These are phyloP conservation scores for Tipula helvola DNA, from an alignment of 2,888 invertebrate species.

Conservation along the genomic window DNA sequence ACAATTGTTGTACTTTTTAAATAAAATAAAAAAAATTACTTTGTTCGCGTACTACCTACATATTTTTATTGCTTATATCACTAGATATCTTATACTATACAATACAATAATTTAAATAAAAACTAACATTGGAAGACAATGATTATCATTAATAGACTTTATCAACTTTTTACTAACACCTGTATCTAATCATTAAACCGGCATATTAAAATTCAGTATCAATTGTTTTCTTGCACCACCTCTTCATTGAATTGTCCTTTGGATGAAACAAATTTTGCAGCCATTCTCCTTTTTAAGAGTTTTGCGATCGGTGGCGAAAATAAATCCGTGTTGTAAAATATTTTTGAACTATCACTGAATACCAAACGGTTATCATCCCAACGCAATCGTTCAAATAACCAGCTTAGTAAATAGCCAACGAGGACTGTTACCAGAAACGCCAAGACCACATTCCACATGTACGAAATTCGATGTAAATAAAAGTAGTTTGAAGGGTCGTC, in stretches of 20 bases:
- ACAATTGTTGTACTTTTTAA: too few relatives aligned
- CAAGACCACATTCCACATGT: constrained; percentile 54
- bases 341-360: constrained; percentile 26
- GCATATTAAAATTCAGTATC: not conserved
- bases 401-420: constrained; percentile 41
- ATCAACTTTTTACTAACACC: not conserved
- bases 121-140: not conserved
- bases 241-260: not conserved
- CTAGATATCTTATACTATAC: not conserved
- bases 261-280: not conserved
- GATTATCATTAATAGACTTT: not conserved
- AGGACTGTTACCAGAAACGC: constrained; percentile 40
- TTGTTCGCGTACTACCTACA: not conserved
- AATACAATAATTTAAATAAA: not conserved
- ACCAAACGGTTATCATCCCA: constrained; percentile 26
- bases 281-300: constrained; percentile 28
- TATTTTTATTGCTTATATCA: not conserved
- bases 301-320: constrained; percentile 44
- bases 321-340: constrained; percentile 41
- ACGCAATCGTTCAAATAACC: constrained; percentile 29
- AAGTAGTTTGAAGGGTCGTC: constrained; percentile 33
- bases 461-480: constrained; percentile 58
- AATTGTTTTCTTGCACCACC: not conserved
- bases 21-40: too few relatives aligned
- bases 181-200: not conserved